Evolutionary conservation across 2,888 invertebrate genomes (phyloP), one percentile per base, ranked within the genome.

Genomic region (Scaptomyza parva): DNA sequence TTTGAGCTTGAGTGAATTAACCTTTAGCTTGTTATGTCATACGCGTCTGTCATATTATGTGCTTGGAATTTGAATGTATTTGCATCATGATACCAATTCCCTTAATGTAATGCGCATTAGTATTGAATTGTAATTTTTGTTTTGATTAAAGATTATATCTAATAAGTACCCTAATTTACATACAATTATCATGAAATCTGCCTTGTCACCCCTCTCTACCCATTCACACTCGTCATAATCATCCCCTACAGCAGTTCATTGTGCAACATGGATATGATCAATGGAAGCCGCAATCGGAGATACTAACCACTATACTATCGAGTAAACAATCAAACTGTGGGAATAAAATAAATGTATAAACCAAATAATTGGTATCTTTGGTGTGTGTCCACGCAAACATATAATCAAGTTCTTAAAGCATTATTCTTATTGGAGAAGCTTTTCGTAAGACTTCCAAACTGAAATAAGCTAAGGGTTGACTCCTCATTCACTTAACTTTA

Each of bases 1-100:
- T 85, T 83, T 87, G 79, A 77, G 76, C 86, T 82, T 85, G 83
- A 73, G 83, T 70, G 62, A 81, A 73, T 83, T 83, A 82, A 87
- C 79, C 76, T 85, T 87, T 85, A 82, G 67, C 68, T 82, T 85
- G 76, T 82, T 81, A 73, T 82, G 79, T 78, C 85, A 75, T 35
- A 30, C 4, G 37, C 4, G 37, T 67, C 72, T 63, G 39, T 60
- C 67, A 63, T 62, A 65, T 48, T 67, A 60, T 67, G 61, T 57
- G 79, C 69, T 58, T 67, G 61, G 45, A 37, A 44, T 14, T 26
- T 48, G 35, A 39, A 37, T 44, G 22, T 45, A 28, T 47, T 20
- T 39, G 45, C 45, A 70, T 68, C 51, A 55, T 54, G 45, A 61
- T 37, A 47, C 9, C n/a, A 54, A 54, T 54, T 50, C 41, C 6